Percentiles rank a stretch among this genome's conserved stretches.
These are phyloP conservation scores for Empidonax traillii DNA, from an alignment of 2,113 vertebrate genomes.

Conservation along the genomic window DNA sequence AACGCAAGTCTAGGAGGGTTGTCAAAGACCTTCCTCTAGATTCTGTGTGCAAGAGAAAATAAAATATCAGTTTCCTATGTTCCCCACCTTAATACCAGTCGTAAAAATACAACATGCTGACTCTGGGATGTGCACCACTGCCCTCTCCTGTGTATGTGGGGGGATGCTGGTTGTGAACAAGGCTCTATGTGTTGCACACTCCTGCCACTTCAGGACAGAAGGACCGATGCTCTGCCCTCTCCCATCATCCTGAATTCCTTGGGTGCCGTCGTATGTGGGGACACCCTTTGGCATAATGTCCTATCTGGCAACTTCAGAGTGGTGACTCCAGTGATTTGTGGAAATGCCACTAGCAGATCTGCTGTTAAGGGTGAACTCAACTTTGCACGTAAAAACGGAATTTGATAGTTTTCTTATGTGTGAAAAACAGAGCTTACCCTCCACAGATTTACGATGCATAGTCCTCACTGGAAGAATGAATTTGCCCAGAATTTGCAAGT, in stretches of 20 bases:
- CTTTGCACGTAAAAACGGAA: not conserved
- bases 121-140: not conserved
- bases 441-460: not conserved
- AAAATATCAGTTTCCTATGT: not conserved
- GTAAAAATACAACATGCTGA: not conserved
- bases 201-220: not conserved
- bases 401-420: not conserved
- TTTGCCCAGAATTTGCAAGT: slow-evolving; percentile 33
- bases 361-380: not conserved
- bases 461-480: not conserved
- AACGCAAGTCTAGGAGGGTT: not conserved
- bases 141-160: not conserved
- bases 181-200: not conserved
- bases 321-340: not conserved
- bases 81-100: not conserved
- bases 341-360: not conserved
- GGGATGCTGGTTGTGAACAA: not conserved
- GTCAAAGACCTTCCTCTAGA: not conserved
- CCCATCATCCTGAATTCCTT: not conserved
- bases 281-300: not conserved
- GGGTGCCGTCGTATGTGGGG: not conserved
- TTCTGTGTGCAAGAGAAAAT: not conserved
- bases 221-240: not conserved
- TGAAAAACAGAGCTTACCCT: not conserved
- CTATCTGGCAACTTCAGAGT: not conserved